These are phyloP conservation scores for Scyliorhinus canicula DNA, from an alignment of 2,797 vertebrate species.

Conservation along the genomic window DNA sequence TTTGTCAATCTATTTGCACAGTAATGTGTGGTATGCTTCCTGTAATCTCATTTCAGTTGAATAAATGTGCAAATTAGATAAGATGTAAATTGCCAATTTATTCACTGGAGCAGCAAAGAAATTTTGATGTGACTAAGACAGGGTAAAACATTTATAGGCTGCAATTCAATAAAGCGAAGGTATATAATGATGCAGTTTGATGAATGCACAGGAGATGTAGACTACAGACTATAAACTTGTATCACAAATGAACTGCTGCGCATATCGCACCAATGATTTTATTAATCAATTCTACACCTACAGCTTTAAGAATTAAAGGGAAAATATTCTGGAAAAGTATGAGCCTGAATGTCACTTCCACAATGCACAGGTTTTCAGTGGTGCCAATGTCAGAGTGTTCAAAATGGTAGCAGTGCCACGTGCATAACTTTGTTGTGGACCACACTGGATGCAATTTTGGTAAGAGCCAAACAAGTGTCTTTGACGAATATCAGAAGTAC, in stretches of 20 bases:
- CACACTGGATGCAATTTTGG: not conserved
- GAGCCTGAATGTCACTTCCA: not conserved
- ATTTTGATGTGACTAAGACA: not conserved
- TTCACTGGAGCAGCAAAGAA: not conserved
- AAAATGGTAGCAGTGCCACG: not conserved
- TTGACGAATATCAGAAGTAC: not conserved
- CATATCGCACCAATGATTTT: not conserved
- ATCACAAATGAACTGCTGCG: not conserved
- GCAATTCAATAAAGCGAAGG: not conserved
- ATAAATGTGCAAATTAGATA: slow-evolving; percentile 16
- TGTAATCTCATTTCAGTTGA: slow-evolving; percentile 21
- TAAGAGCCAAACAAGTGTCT: not conserved
- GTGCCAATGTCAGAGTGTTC: not conserved
- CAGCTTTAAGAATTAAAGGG: not conserved
- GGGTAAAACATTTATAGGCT: not conserved
- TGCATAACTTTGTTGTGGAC: not conserved
- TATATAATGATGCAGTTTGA: not conserved
- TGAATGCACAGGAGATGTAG: not conserved
- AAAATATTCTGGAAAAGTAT: not conserved
- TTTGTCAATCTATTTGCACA: slow-evolving; percentile 7
- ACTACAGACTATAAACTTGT: not conserved
- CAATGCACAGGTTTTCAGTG: not conserved
- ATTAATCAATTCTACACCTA: not conserved
- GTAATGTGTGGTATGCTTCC: not conserved
- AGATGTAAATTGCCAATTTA: slow-evolving; percentile 9